Percentiles rank a stretch among this genome's conserved stretches.
phyloP scores from a whole-genome alignment of 2,113 vertebrate species.

The Hyaena hyaena region DNA sequence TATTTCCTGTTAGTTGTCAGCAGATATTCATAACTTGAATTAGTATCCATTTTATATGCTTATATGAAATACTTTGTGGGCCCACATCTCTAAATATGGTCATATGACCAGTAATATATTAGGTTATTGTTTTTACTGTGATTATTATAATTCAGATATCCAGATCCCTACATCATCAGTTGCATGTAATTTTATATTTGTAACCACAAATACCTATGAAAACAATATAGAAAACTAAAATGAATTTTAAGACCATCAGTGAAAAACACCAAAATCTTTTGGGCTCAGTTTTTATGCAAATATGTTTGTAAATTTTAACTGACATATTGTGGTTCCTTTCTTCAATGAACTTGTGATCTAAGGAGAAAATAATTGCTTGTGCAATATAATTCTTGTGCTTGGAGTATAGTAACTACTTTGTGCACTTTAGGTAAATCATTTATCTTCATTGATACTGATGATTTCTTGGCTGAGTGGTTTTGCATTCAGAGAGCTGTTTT shows the following conservation, averaged over 20 bases:
- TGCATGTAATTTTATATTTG: neutral
- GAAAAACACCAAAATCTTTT: conserved; percentile 7
- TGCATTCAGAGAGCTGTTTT: neutral
- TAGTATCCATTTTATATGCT: conserved; percentile 11
- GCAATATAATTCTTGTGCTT: conserved; percentile 13
- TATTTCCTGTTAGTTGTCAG: conserved; percentile 15
- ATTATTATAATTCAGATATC: neutral
- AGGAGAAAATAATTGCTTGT: conserved; percentile 45
- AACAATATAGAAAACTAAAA: conserved; percentile 36
- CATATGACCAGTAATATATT: neutral
- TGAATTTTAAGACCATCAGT: conserved; percentile 33
- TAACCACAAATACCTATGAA: neutral
- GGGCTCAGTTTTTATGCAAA: conserved; percentile 14
- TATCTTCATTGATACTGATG: conserved; percentile 12
- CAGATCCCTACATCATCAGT: neutral
- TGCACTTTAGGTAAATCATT: neutral
- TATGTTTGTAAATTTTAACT: conserved; percentile 50
- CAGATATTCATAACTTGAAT: neutral
- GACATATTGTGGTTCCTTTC: conserved; percentile 24
- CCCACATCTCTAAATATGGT: conserved; percentile 2
- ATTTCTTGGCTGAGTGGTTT: neutral
- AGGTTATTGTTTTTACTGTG: neutral
- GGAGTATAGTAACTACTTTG: neutral
- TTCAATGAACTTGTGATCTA: conserved; percentile 51
- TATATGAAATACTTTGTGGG: neutral